Conservation (phyloP, 2,797 vertebrate genomes). For the Periophthalmus magnuspinnatus region DNA sequence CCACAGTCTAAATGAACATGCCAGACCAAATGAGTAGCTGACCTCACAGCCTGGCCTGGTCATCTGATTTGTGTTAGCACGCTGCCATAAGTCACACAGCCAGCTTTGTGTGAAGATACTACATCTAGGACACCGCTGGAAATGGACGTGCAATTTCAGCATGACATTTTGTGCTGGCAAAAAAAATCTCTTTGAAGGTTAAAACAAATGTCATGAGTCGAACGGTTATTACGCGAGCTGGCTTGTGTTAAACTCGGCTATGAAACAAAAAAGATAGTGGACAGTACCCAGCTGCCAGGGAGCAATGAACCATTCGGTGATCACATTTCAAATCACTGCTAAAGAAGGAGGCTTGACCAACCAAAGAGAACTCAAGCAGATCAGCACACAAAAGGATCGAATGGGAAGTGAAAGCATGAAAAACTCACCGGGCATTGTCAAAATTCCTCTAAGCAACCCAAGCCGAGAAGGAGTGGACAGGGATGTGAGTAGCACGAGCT, state of each 20-base stretch:
- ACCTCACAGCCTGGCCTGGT: constrained; percentile 63
- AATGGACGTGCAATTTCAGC: constrained; percentile 10
- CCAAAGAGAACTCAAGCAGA: constrained; percentile 18
- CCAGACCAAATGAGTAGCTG: constrained; percentile 45
- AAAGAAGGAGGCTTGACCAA: constrained; percentile 5
- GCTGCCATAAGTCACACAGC: constrained; percentile 63
- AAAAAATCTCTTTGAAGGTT: constrained; percentile 33
- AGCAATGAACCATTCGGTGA: constrained; percentile 46
- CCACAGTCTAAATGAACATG: constrained; percentile 31
- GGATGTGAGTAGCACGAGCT: constrained; percentile 53
- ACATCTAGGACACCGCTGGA: constrained; percentile 28
- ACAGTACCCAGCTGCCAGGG: constrained; percentile 33
- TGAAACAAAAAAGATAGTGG: constrained; percentile 30
- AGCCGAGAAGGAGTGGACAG: constrained; percentile 49
- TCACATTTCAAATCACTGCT: constrained; percentile 29
- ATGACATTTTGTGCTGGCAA: constrained; percentile 9
- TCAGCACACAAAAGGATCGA: constrained; percentile 40
- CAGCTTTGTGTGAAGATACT: constrained; percentile 45
- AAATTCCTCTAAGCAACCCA: constrained; percentile 61
- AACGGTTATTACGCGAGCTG: constrained; percentile 24
- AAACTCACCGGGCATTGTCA: constrained; percentile 77
- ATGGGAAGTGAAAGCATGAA: constrained; percentile 55
- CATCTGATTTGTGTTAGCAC: constrained; percentile 69
- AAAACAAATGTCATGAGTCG: constrained; percentile 43
- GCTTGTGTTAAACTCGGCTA: constrained; percentile 45